phyloP scores from a whole-genome alignment of 1,140 invertebrate genomes.

The Drosophila pseudoananassae region DNA sequence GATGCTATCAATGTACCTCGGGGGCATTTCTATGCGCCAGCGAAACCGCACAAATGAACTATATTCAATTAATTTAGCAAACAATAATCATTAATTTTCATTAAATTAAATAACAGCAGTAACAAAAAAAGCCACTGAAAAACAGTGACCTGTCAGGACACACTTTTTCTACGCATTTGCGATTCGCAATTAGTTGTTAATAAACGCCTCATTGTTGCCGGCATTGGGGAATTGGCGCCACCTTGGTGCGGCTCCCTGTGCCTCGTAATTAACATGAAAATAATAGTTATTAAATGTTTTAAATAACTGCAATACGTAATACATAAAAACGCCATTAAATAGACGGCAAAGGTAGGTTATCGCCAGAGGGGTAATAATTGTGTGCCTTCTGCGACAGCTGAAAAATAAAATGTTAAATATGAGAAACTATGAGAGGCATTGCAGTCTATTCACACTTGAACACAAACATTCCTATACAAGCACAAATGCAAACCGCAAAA shows the following conservation, averaged over 20 bases:
- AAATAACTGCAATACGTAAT: slow-evolving; percentile 61
- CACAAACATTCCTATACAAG: slow-evolving; percentile 24
- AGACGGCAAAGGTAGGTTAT: not conserved
- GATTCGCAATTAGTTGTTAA: slow-evolving; percentile 54
- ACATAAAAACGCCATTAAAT: slow-evolving; percentile 43
- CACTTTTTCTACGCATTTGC: slow-evolving; percentile 29
- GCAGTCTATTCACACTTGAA: slow-evolving; percentile 50
- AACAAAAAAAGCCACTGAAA: slow-evolving; percentile 34
- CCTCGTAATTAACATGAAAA: slow-evolving; percentile 64
- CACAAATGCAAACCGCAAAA: slow-evolving; percentile 59
- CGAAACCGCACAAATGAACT: slow-evolving; percentile 39
- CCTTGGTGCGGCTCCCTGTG: slow-evolving; percentile 1
- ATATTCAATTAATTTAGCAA: slow-evolving; percentile 65
- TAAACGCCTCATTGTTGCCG: slow-evolving; percentile 37
- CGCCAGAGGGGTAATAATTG: too few relatives aligned
- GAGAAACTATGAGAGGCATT: slow-evolving; percentile 30
- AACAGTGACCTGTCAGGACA: slow-evolving; percentile 19
- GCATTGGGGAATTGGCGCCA: slow-evolving; percentile 5
- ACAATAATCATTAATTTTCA: slow-evolving; percentile 71
- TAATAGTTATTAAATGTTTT: slow-evolving; percentile 73
- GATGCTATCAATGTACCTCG: slow-evolving; percentile 30
- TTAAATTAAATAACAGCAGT: slow-evolving; percentile 55
- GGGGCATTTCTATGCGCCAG: slow-evolving; percentile 37
- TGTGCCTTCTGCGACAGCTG: slow-evolving; percentile 7
- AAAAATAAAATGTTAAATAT: slow-evolving; percentile 31